A percentile compares a stretch with the other conserved stretches of the same genome.
phyloP scores from a whole-genome alignment of 2,113 vertebrate species.

The Datnioides undecimradiatus region DNA sequence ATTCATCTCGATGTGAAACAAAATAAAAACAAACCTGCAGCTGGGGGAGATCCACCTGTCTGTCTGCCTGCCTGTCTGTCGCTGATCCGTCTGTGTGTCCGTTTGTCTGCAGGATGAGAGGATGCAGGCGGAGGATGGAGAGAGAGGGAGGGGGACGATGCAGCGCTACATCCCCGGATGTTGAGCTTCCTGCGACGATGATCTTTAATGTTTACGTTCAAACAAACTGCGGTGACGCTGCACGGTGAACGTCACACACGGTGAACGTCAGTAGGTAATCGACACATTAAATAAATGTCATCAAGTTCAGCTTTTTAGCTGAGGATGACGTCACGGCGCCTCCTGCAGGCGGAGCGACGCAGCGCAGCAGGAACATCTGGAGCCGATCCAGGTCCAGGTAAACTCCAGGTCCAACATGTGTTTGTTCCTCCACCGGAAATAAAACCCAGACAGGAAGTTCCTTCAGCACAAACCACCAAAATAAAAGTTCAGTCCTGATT shows the following conservation, averaged over 20 bases:
- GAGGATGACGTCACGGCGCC: not conserved
- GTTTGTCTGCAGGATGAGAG: slow-evolving; percentile 15
- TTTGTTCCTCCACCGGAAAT: no score
- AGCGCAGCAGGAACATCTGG: not conserved
- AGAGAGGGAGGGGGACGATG: not conserved
- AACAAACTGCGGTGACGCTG: no score
- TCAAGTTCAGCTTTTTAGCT: no score
- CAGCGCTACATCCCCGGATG: slow-evolving; percentile 27
- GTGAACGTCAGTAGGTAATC: no score
- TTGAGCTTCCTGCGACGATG: not conserved
- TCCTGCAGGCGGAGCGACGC: not conserved
- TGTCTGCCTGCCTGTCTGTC: not conserved
- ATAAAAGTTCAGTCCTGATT: no score
- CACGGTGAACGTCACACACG: no score
- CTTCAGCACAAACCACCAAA: no score
- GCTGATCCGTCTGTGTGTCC: not conserved
- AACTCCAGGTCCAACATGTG: no score
- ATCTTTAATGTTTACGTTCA: no score
- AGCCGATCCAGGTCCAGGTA: no score
- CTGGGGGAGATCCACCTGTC: not conserved
- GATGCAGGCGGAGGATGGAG: slow-evolving; percentile 1
- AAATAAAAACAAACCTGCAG: slow-evolving; percentile 29
- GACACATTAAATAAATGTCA: no score
- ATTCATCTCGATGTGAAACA: not conserved
- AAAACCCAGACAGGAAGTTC: no score